phyloP scores from a whole-genome alignment of 2,888 invertebrate genomes.

The Subacronicta megacephala region DNA sequence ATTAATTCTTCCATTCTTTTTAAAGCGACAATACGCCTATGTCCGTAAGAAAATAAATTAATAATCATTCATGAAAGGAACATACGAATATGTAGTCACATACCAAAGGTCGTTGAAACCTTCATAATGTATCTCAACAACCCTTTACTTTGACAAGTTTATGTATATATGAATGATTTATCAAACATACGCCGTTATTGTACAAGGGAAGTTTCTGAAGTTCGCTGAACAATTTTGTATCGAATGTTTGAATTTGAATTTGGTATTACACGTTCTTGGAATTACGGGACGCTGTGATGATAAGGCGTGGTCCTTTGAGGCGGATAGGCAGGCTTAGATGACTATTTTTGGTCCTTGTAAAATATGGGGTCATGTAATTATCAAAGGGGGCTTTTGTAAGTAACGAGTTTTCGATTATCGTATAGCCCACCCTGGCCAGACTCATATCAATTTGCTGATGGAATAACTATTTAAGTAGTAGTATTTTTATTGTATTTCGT shows the following conservation, averaged over 20 bases:
- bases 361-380: too few relatives aligned
- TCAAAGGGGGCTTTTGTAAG: too few relatives aligned
- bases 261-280: constrained; percentile 6
- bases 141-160: constrained; percentile 31
- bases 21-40: too few relatives aligned
- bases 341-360: neutral
- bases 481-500: too few relatives aligned
- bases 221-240: constrained; percentile 39
- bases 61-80: constrained; percentile 30
- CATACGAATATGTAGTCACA: constrained; percentile 33
- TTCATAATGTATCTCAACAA: constrained; percentile 40
- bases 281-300: constrained; percentile 7
- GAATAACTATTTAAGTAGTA: too few relatives aligned
- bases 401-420: too few relatives aligned
- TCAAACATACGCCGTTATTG: constrained; percentile 52
- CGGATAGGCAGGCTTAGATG: neutral
- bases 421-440: too few relatives aligned
- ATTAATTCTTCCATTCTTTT: too few relatives aligned
- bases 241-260: constrained; percentile 32
- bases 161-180: constrained; percentile 46
- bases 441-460: too few relatives aligned
- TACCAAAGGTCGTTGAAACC: constrained; percentile 33
- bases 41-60: constrained; percentile 40
- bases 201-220: constrained; percentile 37
- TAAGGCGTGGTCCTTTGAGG: neutral